Percentiles rank a stretch among this genome's conserved stretches.
These are phyloP conservation scores for Philonicus albiceps DNA, from an alignment of 2,888 invertebrate genomes.

Conservation along the genomic window DNA sequence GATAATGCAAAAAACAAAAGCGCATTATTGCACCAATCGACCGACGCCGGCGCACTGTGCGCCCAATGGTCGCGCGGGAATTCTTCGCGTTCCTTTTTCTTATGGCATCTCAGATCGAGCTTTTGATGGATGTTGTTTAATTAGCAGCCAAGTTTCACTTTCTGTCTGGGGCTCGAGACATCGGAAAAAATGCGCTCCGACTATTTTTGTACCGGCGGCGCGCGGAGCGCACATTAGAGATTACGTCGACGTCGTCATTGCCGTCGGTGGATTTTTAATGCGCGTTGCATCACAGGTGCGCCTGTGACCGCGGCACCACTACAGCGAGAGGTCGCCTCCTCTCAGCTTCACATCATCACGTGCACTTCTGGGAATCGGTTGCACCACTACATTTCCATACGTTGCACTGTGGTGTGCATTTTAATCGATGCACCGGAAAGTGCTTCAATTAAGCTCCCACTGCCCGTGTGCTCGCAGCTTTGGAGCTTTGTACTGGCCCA, in stretches of 20 bases:
- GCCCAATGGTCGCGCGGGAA: neutral
- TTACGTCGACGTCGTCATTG: constrained; percentile 9
- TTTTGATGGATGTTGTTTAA: constrained; percentile 19
- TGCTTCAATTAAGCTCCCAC: constrained; percentile 3
- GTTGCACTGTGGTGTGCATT: neutral
- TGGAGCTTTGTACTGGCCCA: neutral
- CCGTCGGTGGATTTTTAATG: neutral
- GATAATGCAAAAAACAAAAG: neutral
- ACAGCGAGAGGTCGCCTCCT: neutral
- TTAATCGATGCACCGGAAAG: constrained; percentile 12
- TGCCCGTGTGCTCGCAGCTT: neutral
- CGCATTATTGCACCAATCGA: neutral
- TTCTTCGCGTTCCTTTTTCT: neutral
- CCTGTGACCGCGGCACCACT: neutral
- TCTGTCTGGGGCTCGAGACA: constrained; percentile 22
- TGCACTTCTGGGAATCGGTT: neutral
- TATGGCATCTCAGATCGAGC: neutral
- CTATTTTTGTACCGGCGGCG: neutral
- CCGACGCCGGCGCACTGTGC: neutral
- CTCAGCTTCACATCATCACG: neutral
- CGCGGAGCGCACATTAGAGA: neutral
- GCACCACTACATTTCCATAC: neutral
- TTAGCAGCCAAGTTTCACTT: constrained; percentile 29
- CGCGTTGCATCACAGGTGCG: neutral
- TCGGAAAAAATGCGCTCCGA: neutral